Evolutionary conservation across 2,113 vertebrate genomes (phyloP).

Genomic region (Craseonycteris thonglongyai): DNA sequence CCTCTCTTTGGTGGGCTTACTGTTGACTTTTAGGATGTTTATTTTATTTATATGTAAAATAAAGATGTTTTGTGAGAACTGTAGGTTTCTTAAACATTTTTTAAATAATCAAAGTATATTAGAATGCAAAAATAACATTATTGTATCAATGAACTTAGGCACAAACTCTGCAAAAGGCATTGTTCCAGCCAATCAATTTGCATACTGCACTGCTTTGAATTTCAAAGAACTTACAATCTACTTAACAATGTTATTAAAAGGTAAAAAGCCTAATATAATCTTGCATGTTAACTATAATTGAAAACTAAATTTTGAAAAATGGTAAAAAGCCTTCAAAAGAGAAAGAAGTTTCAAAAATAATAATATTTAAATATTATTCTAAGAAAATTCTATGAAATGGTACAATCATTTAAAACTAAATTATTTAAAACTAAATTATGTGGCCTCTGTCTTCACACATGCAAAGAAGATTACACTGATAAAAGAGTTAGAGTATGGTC

Average conservation of each 20-base stretch:
- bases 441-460: not conserved
- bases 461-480: not conserved
- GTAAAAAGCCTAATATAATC: not conserved
- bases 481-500: not conserved
- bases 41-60: slow-evolving; percentile 32
- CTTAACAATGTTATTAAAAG: not conserved
- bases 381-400: not conserved
- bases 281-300: not conserved
- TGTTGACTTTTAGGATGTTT: not conserved
- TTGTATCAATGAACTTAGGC: not conserved
- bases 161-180: not conserved
- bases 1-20: not conserved
- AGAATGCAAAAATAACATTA: not conserved
- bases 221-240: slow-evolving; percentile 23
- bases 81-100: not conserved
- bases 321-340: not conserved
- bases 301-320: not conserved
- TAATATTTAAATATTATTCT: not conserved
- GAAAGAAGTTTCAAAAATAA: slow-evolving; percentile 18
- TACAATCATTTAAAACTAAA: not conserved
- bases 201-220: not conserved
- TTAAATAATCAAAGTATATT: not conserved
- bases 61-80: slow-evolving; percentile 16
- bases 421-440: slow-evolving; percentile 22
- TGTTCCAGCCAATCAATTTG: not conserved